These are phyloP conservation scores for Zosterops japonicus DNA, from an alignment of 2,113 vertebrate genomes.

Conservation along the genomic window DNA sequence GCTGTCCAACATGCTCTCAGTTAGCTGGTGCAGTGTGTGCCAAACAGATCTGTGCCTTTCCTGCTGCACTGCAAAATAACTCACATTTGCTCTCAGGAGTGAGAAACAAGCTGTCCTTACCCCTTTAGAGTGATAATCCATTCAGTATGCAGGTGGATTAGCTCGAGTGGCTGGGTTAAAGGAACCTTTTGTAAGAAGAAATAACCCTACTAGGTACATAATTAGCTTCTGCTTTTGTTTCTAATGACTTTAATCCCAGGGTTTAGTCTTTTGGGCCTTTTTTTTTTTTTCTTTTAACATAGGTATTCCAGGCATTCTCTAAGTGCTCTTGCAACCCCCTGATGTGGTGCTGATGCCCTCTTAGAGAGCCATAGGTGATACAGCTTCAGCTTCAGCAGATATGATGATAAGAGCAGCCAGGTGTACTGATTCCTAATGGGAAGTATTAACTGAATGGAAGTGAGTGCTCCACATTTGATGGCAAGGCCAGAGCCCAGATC, in stretches of 20 bases:
- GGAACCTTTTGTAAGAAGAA: background rate
- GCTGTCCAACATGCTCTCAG: background rate
- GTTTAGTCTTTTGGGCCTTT: background rate
- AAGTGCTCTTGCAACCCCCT: background rate
- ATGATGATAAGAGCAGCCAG: background rate
- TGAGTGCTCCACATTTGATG: background rate
- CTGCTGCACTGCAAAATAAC: background rate
- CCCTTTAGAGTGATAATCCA: background rate
- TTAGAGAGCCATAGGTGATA: background rate
- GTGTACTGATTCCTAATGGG: background rate
- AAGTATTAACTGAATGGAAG: background rate
- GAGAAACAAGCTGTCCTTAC: background rate
- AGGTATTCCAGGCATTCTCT: background rate
- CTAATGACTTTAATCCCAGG: background rate
- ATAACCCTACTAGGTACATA: background rate
- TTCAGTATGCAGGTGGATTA: background rate
- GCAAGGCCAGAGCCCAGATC: background rate
- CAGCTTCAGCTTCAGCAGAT: background rate
- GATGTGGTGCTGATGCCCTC: background rate
- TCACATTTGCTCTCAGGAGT: background rate
- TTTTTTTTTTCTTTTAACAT: rapidly evolving
- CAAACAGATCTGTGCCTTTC: background rate
- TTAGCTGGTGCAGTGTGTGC: background rate
- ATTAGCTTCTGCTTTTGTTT: constrained; percentile 18
- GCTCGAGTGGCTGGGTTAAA: background rate